Percentiles rank a stretch among this genome's conserved stretches.
Conservation (phyloP, 2,113 vertebrate genomes). For the Passer montanus region DNA sequence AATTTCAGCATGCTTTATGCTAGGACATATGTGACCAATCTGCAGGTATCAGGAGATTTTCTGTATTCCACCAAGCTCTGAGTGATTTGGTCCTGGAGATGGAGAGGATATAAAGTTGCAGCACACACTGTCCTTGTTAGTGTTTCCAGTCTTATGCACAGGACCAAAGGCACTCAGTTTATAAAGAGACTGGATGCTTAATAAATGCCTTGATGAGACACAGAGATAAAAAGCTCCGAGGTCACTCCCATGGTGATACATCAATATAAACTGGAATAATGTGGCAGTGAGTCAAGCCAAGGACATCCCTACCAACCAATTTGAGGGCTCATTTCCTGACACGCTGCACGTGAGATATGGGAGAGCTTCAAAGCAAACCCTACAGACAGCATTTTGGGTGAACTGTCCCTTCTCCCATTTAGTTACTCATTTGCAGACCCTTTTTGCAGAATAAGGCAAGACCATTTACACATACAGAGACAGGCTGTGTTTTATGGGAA, state of each 20-base stretch:
- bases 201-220: not conserved
- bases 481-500: not conserved
- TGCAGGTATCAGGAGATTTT: not conserved
- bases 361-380: not conserved
- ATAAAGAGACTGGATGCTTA: not conserved
- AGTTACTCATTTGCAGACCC: not conserved
- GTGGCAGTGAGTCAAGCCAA: not conserved
- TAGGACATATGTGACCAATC: not conserved
- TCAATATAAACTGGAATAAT: not conserved
- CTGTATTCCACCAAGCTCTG: not conserved
- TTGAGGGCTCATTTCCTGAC: not conserved
- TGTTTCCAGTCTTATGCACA: not conserved
- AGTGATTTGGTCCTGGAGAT: not conserved
- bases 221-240: not conserved
- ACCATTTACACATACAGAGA: fast-evolving
- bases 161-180: not conserved
- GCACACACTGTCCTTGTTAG: fast-evolving
- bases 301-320: not conserved
- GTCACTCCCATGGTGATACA: not conserved
- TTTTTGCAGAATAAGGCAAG: not conserved
- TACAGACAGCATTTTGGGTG: not conserved
- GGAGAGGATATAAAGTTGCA: not conserved
- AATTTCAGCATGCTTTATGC: not conserved
- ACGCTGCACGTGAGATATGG: fast-evolving
- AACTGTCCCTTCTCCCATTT: not conserved